Base-by-base conservation (phyloP, 1,140 invertebrate species). In the Megalonaias nervosa region DNA sequence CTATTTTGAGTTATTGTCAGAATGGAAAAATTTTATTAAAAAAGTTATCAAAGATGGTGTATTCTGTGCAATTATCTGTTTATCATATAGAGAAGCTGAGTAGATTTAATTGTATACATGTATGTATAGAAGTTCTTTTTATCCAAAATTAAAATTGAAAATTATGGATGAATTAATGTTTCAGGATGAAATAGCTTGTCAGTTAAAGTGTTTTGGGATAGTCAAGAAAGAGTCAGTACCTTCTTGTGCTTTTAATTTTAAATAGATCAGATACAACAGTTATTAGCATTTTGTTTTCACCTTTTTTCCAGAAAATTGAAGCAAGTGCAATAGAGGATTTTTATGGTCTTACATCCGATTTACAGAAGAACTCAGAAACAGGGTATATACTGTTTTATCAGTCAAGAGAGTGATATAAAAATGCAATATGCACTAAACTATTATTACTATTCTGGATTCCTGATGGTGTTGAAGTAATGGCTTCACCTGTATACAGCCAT, bases 361-460 rank as follows among this genome's bases (percentile, higher is more conserved):
- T 98, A 88, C 98, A 99, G 89, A 99, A 99, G 92, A 99, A 97
- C 71, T 91, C 84, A 71, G 98, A 99, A 93, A 99, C 98, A 80
- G 98, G 98, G 83, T 99, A 99, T 91, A 99, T 99, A 90, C 92
- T 99, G 82, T 99, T 99, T 92, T 99, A 99, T 92, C 98, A 99
- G 92, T 98, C 97, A 60, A 94, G 97, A 90, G 98, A 99, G 70
- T 86, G 69, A 84, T 48, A 48, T 11, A 48, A 48, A 48, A 48
- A 48, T 48, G 38, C 38, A 48, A 48, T 5, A 9, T 48, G 38
- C 38, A 48, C 6, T 48, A 48, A 48, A 9, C 38, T 48, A 6
- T 48, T 11, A 48, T 48, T 11, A 48, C 38, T 11, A 6, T 48
- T 48, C 38, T 48, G 38, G 38, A 48, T 48, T 48, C 11, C 38